These are phyloP conservation scores for Neelides sp. DNA, from an alignment of 1,140 invertebrate species.

Conservation along the genomic window DNA sequence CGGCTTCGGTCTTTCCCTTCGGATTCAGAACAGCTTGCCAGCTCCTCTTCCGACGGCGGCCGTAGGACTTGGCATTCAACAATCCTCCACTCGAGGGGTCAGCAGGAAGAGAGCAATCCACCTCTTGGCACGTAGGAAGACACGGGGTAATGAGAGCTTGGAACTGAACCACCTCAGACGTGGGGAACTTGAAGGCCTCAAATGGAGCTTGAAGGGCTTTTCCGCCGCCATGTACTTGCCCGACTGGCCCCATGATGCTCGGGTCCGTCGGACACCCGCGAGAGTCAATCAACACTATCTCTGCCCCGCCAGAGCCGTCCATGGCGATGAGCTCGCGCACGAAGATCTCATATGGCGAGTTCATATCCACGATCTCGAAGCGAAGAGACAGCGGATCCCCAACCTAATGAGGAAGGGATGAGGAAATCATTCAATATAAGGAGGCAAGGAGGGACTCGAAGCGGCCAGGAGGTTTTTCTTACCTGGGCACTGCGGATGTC, in stretches of 20 bases:
- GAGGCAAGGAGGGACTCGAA: background rate
- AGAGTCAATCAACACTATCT: constrained; percentile 42
- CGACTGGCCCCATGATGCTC: constrained; percentile 40
- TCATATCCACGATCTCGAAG: constrained; percentile 40
- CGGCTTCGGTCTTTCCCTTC: constrained; percentile 18
- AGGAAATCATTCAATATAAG: background rate
- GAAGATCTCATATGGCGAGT: constrained; percentile 45
- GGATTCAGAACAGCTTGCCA: constrained; percentile 1
- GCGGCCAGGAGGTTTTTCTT: background rate
- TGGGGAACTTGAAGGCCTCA: constrained; percentile 47
- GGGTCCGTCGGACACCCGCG: constrained; percentile 43
- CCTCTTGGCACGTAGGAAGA: constrained; percentile 41
- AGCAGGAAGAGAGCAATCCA: constrained; percentile 36
- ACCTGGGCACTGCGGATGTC: constrained; percentile 38
- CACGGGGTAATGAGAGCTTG: constrained; percentile 44
- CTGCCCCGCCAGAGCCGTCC: constrained; percentile 41
- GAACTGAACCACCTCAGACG: constrained; percentile 44
- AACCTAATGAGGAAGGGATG: too few species aligned
- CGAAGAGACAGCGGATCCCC: constrained; percentile 42
- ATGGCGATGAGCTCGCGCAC: constrained; percentile 44
- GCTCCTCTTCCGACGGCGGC: constrained; percentile 34
- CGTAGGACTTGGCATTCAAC: constrained; percentile 37
- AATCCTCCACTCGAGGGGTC: constrained; percentile 37
- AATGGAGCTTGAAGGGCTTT: constrained; percentile 41
- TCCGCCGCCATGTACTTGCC: constrained; percentile 33